These are phyloP conservation scores for Argyrosomus regius DNA, from an alignment of 2,797 vertebrate species.

Conservation along the genomic window DNA sequence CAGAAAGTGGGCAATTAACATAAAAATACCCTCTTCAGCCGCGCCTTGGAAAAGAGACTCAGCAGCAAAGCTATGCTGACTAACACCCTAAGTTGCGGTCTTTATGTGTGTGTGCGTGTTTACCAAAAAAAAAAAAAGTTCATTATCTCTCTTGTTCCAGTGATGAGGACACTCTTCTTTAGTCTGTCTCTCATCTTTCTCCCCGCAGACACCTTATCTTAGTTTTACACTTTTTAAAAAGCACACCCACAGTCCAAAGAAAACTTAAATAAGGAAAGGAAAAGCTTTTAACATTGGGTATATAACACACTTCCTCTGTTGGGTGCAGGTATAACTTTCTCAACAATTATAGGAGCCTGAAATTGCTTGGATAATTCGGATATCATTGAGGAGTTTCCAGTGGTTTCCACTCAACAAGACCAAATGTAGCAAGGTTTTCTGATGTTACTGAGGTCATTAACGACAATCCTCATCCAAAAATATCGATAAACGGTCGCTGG, in stretches of 20 bases:
- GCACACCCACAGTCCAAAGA: conserved; percentile 2
- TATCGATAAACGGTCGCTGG: neutral
- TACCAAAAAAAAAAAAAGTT: conserved; percentile 61
- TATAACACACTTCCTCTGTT: neutral
- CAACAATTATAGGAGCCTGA: neutral
- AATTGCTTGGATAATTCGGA: conserved; percentile 3
- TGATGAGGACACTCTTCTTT: conserved; percentile 44
- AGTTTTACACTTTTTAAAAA: conserved; percentile 6
- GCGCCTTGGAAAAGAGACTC: conserved; percentile 38
- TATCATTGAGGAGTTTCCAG: conserved; percentile 7
- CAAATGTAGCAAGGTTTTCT: neutral
- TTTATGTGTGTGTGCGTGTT: conserved; percentile 25
- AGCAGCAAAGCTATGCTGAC: conserved; percentile 36
- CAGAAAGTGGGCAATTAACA: conserved; percentile 74
- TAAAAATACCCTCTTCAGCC: conserved; percentile 66
- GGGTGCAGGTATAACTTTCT: neutral
- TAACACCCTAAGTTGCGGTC: conserved; percentile 47
- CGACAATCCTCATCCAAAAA: neutral
- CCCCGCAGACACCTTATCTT: conserved; percentile 6
- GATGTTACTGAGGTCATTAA: neutral
- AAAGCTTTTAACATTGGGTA: neutral
- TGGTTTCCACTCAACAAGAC: neutral
- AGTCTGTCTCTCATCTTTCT: conserved; percentile 31
- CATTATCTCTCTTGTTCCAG: conserved; percentile 72
- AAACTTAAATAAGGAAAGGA: conserved; percentile 23